Evolutionary conservation across 1,140 invertebrate species (phyloP).

Genomic region (Pseudomyrmex gracilis): DNA sequence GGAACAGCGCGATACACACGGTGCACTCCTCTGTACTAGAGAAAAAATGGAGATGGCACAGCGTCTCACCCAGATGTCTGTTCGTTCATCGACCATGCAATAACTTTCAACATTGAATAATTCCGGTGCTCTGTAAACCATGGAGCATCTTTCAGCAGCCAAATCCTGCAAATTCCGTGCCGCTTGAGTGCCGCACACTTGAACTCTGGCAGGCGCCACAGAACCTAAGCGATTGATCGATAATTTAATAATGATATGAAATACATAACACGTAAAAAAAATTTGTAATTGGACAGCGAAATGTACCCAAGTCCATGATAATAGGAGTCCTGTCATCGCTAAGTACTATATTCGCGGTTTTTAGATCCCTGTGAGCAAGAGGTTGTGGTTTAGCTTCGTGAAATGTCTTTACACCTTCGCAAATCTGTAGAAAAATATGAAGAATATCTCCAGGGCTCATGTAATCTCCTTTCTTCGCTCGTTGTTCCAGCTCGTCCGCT

Average conservation of each 20-base stretch:
- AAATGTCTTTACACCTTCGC: conserved; percentile 91
- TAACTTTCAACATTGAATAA: conserved; percentile 94
- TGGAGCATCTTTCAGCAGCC: conserved; percentile 94
- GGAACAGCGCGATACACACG: too few species aligned
- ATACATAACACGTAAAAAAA: background rate
- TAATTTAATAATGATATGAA: background rate
- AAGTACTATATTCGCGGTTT: conserved; percentile 93
- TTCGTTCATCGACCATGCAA: conserved; percentile 92
- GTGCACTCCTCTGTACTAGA: too few species aligned
- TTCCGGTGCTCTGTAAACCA: conserved; percentile 95
- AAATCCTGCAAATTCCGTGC: conserved; percentile 92
- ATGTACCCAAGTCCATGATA: conserved; percentile 92
- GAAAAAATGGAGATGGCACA: too few species aligned
- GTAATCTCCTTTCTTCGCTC: conserved; percentile 87
- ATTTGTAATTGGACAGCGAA: conserved; percentile 14
- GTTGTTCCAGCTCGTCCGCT: conserved; percentile 88
- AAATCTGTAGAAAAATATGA: conserved; percentile 90
- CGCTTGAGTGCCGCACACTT: conserved; percentile 90
- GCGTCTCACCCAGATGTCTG: conserved; percentile 95
- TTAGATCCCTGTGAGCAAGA: conserved; percentile 93
- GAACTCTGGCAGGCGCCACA: conserved; percentile 90
- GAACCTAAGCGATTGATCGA: conserved; percentile 87
- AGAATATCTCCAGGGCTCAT: conserved; percentile 89
- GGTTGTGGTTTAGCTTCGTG: conserved; percentile 91
- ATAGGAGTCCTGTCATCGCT: conserved; percentile 90